Conservation (phyloP, 92 coral and sea anemone genomes). For the Zoanthus solanderi region DNA sequence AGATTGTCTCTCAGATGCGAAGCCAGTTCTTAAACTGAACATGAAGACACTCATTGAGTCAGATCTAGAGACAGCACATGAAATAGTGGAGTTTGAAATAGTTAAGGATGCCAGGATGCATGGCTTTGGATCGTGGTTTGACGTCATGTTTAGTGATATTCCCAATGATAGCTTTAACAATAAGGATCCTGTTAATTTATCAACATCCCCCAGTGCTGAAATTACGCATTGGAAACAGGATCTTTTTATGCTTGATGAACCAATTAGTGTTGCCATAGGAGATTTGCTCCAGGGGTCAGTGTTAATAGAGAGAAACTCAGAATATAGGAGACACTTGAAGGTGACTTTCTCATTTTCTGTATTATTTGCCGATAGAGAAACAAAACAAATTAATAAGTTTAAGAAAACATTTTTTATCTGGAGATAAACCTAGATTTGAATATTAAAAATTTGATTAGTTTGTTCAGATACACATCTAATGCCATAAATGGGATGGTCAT, state of each 20-base stretch:
- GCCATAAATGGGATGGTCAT: too few relatives aligned
- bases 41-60: constrained; percentile 63
- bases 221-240: constrained; percentile 97
- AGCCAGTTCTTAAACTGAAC: constrained; percentile 71
- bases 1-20: constrained; percentile 74
- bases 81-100: constrained; percentile 74
- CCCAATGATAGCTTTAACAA: constrained; percentile 40
- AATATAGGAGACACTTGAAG: constrained; percentile 81
- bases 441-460: too few relatives aligned
- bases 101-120: constrained; percentile 73
- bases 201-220: constrained; percentile 78
- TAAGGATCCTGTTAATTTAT: constrained; percentile 58
- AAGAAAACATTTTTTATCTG: constrained; percentile 80
- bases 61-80: constrained; percentile 71
- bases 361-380: constrained; percentile 25
- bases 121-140: constrained; percentile 98
- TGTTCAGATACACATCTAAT: too few relatives aligned
- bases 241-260: constrained; percentile 85
- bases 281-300: constrained; percentile 76
- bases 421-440: constrained; percentile 45
- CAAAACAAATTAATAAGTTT: constrained; percentile 43
- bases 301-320: constrained; percentile 74
- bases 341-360: constrained; percentile 73
- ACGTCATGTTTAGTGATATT: constrained; percentile 81
- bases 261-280: constrained; percentile 72